A percentile compares a stretch with the other conserved stretches of the same genome.
Conservation (phyloP, 2,113 vertebrate species). For the Amazona vittata region DNA sequence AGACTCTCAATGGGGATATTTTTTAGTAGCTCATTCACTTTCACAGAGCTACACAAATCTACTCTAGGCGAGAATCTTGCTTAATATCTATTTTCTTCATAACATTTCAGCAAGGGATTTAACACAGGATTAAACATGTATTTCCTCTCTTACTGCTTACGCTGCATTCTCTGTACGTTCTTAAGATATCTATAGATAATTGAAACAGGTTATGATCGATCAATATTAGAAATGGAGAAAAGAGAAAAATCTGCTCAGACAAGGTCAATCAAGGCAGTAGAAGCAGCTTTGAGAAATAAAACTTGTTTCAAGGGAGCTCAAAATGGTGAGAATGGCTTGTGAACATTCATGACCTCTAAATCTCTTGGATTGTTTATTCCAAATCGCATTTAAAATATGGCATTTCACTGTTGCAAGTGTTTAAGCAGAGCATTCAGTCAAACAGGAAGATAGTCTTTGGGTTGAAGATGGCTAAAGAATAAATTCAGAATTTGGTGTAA, state of each 20-base stretch:
- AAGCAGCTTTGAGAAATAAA: background rate
- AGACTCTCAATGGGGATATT: background rate
- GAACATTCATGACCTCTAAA: background rate
- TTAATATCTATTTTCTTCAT: background rate
- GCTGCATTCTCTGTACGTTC: background rate
- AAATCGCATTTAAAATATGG: background rate
- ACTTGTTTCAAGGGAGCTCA: background rate
- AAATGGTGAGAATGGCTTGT: background rate
- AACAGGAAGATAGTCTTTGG: background rate
- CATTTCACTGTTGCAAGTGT: background rate
- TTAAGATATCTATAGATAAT: background rate
- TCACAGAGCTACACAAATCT: background rate
- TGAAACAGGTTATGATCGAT: background rate
- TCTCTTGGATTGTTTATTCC: background rate
- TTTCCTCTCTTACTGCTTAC: slow-evolving; percentile 10
- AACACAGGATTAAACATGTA: background rate
- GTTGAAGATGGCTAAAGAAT: background rate
- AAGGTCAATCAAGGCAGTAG: background rate
- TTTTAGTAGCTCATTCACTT: background rate
- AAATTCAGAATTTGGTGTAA: background rate
- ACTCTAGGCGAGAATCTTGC: background rate
- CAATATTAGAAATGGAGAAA: background rate
- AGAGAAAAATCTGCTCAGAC: background rate
- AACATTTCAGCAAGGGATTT: background rate
- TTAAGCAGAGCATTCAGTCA: background rate